These are phyloP conservation scores for Lichenostomus cassidix DNA, from an alignment of 2,113 vertebrate genomes.

Conservation along the genomic window DNA sequence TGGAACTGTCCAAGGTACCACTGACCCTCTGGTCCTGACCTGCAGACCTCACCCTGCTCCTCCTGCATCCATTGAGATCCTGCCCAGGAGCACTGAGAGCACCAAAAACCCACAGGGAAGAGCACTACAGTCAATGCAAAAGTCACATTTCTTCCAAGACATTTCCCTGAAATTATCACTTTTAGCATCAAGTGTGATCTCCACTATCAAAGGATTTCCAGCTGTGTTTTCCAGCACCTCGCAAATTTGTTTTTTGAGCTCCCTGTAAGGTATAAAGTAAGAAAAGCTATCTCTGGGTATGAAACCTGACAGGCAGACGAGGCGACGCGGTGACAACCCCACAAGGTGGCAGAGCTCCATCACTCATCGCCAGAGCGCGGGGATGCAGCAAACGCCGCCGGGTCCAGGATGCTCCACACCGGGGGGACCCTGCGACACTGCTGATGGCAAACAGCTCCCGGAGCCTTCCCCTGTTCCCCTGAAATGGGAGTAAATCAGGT, in stretches of 20 bases:
- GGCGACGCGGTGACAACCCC: neutral
- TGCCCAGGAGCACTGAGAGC: accelerated
- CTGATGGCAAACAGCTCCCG: neutral
- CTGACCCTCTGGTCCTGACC: accelerated
- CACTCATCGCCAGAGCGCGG: neutral
- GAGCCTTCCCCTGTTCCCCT: neutral
- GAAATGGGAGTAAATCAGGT: accelerated
- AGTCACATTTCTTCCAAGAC: accelerated
- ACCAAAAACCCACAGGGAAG: neutral
- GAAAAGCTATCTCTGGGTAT: neutral
- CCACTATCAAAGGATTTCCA: neutral
- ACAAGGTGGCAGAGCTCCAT: conserved; percentile 56
- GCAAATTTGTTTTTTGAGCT: accelerated
- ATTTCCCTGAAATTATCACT: accelerated
- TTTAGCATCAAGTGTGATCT: neutral
- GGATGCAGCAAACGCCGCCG: neutral
- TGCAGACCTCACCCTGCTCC: neutral
- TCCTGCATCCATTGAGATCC: accelerated
- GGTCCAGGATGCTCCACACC: neutral
- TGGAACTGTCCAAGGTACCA: neutral
- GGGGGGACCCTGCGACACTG: accelerated
- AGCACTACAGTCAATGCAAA: neutral
- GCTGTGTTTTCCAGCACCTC: accelerated
- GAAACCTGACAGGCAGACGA: neutral
- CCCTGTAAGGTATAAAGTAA: neutral